phyloP scores from a whole-genome alignment of 2,888 invertebrate genomes.

The Cosmopolites sordidus region DNA sequence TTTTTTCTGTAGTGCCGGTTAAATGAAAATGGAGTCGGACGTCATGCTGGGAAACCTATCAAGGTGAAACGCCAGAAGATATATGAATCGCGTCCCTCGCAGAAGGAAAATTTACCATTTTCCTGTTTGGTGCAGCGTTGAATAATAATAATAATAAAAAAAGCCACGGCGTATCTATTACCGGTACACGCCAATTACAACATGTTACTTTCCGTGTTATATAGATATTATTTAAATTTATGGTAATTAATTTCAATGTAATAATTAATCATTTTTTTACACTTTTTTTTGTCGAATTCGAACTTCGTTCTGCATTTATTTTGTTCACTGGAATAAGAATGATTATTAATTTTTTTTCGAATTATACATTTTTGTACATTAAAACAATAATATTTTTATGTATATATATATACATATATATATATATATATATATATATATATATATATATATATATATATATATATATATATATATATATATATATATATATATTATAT shows the following conservation, averaged over 20 bases:
- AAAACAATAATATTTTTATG: too few relatives aligned
- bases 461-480: too few relatives aligned
- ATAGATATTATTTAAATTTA: conserved; percentile 26
- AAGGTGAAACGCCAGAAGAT: conserved; percentile 6
- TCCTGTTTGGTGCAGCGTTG: background rate
- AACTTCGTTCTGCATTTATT: too few relatives aligned
- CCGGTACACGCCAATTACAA: conserved; percentile 26
- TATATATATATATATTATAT: too few relatives aligned
- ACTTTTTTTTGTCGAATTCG: too few relatives aligned
- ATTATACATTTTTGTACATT: too few relatives aligned
- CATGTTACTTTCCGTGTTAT: conserved; percentile 23
- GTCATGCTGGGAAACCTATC: conserved; percentile 8
- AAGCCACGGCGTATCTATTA: conserved; percentile 23
- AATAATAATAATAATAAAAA: conserved; percentile 8
- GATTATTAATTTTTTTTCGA: too few relatives aligned
- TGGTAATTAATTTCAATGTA: conserved; percentile 20
- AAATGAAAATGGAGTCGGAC: background rate
- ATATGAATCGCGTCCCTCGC: conserved; percentile 8
- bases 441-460: too few relatives aligned
- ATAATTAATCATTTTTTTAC: conserved; percentile 22
- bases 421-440: too few relatives aligned
- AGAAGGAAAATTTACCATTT: conserved; percentile 17
- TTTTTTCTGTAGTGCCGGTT: too few relatives aligned
- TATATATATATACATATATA: too few relatives aligned
- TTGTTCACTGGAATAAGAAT: too few relatives aligned